phyloP scores from a whole-genome alignment of 1,140 invertebrate species.

The Reticulitermes speratus region DNA sequence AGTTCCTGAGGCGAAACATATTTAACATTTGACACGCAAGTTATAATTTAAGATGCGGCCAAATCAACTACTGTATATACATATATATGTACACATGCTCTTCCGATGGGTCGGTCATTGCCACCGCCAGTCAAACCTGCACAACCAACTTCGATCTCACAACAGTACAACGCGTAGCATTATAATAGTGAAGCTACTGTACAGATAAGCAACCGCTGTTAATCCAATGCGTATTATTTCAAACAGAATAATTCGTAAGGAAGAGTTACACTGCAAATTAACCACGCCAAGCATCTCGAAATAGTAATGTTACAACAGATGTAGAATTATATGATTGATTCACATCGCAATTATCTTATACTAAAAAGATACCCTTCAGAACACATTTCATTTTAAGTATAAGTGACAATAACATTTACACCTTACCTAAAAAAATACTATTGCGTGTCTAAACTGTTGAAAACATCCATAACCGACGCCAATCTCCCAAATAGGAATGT shows the following conservation, averaged over 20 bases:
- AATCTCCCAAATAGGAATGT: background rate
- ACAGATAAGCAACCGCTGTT: too few relatives aligned
- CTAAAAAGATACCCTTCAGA: background rate
- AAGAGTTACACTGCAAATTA: background rate
- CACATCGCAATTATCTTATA: background rate
- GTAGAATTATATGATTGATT: background rate
- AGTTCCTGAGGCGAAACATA: too few relatives aligned
- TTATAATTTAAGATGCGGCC: too few relatives aligned
- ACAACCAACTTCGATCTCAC: background rate
- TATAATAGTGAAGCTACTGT: background rate
- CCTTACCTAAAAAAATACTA: background rate
- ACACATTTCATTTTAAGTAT: background rate
- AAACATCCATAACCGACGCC: background rate
- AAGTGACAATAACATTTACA: background rate
- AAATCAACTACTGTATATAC: too few relatives aligned
- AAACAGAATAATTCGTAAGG: background rate
- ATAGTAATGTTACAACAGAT: background rate
- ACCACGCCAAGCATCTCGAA: background rate
- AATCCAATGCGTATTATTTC: too few relatives aligned
- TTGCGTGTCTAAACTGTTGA: background rate
- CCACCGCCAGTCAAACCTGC: background rate
- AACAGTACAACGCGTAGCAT: background rate
- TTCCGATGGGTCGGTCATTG: background rate
- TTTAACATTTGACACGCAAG: too few relatives aligned
- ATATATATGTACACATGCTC: too few relatives aligned